Conservation (phyloP, 2,888 invertebrate genomes). For the Protophormia terraenovae region DNA sequence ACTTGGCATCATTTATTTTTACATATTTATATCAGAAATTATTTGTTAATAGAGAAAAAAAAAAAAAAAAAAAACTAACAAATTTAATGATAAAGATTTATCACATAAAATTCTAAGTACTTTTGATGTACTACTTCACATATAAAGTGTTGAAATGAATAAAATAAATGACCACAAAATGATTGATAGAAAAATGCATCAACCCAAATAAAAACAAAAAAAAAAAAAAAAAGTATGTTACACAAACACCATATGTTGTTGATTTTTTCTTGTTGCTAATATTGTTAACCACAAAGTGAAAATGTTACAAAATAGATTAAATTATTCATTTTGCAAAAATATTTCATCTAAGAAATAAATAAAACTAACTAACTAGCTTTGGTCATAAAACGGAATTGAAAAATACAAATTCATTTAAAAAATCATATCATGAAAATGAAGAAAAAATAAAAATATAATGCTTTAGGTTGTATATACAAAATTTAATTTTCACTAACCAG, state of each 20-base stretch:
- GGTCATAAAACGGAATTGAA: background rate
- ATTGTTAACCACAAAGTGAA: constrained; percentile 21
- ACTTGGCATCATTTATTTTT: no score
- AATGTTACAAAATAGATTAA: constrained; percentile 31
- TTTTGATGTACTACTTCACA: constrained; percentile 7
- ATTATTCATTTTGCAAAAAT: constrained; percentile 14
- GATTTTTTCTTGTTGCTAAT: background rate
- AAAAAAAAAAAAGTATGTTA: background rate
- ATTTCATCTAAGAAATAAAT: background rate
- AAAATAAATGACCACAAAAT: constrained; percentile 22
- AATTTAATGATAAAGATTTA: background rate
- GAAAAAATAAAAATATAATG: background rate
- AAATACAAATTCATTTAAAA: constrained; percentile 4
- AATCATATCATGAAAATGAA: background rate
- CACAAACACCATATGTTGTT: constrained; percentile 8
- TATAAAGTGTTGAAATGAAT: constrained; percentile 15
- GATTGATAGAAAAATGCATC: constrained; percentile 33
- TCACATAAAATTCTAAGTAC: constrained; percentile 1
- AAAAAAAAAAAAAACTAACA: background rate
- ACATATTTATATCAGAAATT: no score
- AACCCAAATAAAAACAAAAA: background rate
- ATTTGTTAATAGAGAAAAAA: no score
- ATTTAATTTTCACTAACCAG: constrained; percentile 26
- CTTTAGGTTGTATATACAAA: constrained; percentile 16
- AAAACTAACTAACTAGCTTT: background rate